Percentiles rank a stretch among this genome's conserved stretches.
Conservation (phyloP, 1,140 invertebrate species). For the Nomia melanderi region DNA sequence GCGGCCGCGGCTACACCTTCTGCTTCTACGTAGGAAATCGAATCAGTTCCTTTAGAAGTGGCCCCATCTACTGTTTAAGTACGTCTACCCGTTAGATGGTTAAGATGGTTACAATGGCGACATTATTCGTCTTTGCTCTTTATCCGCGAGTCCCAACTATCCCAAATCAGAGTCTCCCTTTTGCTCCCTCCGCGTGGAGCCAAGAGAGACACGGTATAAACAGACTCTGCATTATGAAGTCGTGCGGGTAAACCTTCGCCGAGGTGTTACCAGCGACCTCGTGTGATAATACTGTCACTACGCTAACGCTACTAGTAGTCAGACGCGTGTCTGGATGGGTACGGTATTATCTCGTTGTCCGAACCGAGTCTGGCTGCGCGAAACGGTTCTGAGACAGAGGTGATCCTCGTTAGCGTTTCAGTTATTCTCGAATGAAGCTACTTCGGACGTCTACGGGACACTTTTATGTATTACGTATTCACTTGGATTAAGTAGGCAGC, state of each 20-base stretch:
- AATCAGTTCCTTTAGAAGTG: constrained; percentile 52
- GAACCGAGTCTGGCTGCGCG: too few relatives aligned
- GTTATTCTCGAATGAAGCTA: too few relatives aligned
- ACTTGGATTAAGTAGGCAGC: too few relatives aligned
- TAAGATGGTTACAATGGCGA: too few relatives aligned
- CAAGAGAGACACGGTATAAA: constrained; percentile 54
- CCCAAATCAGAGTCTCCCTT: constrained; percentile 5
- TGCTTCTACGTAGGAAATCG: constrained; percentile 77
- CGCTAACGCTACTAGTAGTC: constrained; percentile 29
- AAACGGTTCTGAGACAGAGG: too few relatives aligned
- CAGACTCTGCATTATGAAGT: constrained; percentile 60
- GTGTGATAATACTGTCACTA: not conserved
- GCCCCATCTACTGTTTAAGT: too few relatives aligned
- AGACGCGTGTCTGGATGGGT: constrained; percentile 16
- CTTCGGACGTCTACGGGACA: too few relatives aligned
- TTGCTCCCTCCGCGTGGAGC: too few relatives aligned
- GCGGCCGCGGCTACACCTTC: constrained; percentile 80
- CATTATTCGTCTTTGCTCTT: constrained; percentile 1
- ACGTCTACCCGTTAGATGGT: constrained; percentile 10
- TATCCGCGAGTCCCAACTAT: not conserved
- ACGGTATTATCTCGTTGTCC: constrained; percentile 31
- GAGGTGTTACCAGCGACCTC: not conserved
- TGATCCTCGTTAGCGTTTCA: too few relatives aligned
- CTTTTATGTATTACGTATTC: too few relatives aligned
- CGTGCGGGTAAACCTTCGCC: not conserved